Conservation (phyloP, 2,797 vertebrate genomes). For the Pteropus rufus region DNA sequence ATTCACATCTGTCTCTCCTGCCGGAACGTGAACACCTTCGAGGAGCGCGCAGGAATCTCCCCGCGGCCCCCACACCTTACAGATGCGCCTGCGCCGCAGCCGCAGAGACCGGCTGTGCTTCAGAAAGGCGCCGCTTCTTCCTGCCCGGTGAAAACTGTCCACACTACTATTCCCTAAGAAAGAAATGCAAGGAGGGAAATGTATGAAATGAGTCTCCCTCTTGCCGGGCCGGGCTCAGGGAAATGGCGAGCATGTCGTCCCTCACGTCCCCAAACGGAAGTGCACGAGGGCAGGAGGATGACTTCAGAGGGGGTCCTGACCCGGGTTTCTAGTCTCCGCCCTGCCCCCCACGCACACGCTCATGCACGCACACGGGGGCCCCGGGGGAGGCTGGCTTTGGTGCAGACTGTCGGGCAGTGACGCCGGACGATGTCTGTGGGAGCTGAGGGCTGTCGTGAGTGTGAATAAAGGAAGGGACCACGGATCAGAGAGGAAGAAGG, state of each 20-base stretch:
- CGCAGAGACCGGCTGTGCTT: accelerated
- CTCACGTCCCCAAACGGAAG: background rate
- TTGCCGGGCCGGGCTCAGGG: background rate
- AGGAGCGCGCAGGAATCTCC: background rate
- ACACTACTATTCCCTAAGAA: background rate
- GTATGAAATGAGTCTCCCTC: accelerated
- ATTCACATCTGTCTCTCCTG: slow-evolving; percentile 46
- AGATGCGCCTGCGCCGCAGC: accelerated
- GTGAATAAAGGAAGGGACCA: background rate
- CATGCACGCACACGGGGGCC: accelerated
- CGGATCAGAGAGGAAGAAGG: no score
- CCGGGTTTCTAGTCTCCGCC: background rate
- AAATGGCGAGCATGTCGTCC: background rate
- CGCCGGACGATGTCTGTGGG: no score
- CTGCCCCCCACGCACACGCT: accelerated
- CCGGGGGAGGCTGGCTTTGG: no score
- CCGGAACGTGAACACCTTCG: background rate
- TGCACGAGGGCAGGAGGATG: background rate
- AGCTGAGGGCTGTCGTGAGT: background rate
- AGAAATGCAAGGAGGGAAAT: accelerated
- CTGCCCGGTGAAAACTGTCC: background rate
- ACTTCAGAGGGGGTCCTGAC: background rate
- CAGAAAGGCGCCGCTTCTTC: background rate
- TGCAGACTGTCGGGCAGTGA: background rate
- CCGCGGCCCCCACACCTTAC: accelerated